phyloP scores from a whole-genome alignment of 2,888 invertebrate genomes.

The Danaus chrysippus region DNA sequence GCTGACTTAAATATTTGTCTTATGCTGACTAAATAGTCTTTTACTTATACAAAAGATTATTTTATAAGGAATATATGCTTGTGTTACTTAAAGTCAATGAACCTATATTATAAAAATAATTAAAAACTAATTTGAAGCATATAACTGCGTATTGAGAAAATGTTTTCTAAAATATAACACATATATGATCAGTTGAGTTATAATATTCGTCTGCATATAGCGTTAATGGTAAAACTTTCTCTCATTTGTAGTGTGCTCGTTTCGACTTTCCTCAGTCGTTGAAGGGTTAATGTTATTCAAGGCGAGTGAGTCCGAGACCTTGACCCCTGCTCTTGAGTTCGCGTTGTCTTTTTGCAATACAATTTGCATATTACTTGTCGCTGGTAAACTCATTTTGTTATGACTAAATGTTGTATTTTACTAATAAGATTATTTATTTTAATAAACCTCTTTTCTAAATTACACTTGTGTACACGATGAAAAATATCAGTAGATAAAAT shows the following conservation, averaged over 20 bases:
- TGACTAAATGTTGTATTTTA: background rate
- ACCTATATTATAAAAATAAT: slow-evolving; percentile 36
- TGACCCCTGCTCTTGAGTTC: slow-evolving; percentile 37
- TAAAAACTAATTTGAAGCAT: slow-evolving; percentile 18
- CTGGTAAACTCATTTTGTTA: background rate
- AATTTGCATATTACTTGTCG: slow-evolving; percentile 6
- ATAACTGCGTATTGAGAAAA: background rate
- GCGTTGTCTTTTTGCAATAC: slow-evolving; percentile 11
- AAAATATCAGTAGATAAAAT: too few relatives aligned
- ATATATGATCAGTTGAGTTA: background rate
- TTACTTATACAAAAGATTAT: background rate
- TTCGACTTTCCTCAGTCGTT: slow-evolving; percentile 24
- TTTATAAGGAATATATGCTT: slow-evolving; percentile 21
- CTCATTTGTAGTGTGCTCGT: slow-evolving; percentile 35
- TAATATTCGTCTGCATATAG: background rate
- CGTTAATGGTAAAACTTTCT: background rate
- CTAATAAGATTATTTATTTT: background rate
- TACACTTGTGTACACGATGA: too few relatives aligned
- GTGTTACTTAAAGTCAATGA: slow-evolving; percentile 53
- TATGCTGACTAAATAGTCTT: too few relatives aligned
- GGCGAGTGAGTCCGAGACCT: slow-evolving; percentile 33
- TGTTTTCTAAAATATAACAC: background rate
- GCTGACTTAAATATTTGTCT: too few relatives aligned
- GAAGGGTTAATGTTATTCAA: slow-evolving; percentile 33
- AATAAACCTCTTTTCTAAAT: background rate